Conservation (phyloP, 2,797 vertebrate species). For the Sebastes reedi region DNA sequence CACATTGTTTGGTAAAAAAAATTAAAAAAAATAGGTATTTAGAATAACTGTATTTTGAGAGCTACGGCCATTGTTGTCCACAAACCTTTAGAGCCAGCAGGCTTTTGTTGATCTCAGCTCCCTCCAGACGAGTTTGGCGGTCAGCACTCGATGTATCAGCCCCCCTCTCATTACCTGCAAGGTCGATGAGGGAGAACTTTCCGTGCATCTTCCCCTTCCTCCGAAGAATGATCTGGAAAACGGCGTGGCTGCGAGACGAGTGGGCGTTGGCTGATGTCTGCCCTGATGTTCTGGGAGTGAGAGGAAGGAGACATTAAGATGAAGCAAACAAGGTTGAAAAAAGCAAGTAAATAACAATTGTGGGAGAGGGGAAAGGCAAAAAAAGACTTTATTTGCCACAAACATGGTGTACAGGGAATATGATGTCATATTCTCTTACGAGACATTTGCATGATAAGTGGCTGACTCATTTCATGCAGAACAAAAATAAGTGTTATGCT, state of each 20-base stretch:
- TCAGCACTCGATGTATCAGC: slow-evolving; percentile 96
- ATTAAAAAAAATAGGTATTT: not conserved
- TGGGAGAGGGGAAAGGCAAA: too few species aligned
- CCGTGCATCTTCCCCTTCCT: slow-evolving; percentile 94
- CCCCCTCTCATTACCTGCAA: slow-evolving; percentile 95
- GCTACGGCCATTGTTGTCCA: not conserved
- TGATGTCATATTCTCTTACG: not conserved
- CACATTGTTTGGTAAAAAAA: fast-evolving
- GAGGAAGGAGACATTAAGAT: not conserved
- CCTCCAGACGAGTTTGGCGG: slow-evolving; percentile 93
- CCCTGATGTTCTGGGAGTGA: slow-evolving; percentile 88
- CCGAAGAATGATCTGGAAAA: slow-evolving; percentile 96
- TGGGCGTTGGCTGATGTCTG: slow-evolving; percentile 97
- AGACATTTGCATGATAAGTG: not conserved
- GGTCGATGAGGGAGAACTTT: slow-evolving; percentile 96
- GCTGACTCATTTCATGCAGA: not conserved
- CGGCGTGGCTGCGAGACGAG: slow-evolving; percentile 96
- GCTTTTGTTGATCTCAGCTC: slow-evolving; percentile 98
- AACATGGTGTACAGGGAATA: not conserved
- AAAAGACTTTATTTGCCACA: not conserved
- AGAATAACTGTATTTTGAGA: not conserved
- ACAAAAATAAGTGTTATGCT: not conserved
- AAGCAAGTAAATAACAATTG: not conserved
- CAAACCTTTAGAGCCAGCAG: slow-evolving; percentile 94
- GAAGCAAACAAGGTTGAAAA: not conserved